Evolutionary conservation across 2,113 vertebrate species (phyloP).

Genomic region (Tachysurus fulvidraco): DNA sequence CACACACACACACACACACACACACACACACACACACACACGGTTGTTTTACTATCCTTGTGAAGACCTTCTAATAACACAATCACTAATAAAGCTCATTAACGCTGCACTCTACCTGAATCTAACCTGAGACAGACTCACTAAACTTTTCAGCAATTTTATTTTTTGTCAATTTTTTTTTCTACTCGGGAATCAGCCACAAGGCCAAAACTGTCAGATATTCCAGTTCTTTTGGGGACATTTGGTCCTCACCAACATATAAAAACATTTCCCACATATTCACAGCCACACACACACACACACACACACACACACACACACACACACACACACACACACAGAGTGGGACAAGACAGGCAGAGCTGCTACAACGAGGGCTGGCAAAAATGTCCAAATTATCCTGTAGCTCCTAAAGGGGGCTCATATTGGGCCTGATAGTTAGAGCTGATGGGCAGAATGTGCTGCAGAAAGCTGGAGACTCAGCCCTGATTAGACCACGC

Average conservation of each 20-base stretch:
- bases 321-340: constrained; percentile 20
- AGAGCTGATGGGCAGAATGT: constrained; percentile 38
- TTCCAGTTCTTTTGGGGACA: background rate
- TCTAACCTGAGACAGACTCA: background rate
- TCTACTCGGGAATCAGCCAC: background rate
- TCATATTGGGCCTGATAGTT: constrained; percentile 30
- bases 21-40: constrained; percentile 26
- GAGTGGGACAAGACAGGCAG: constrained; percentile 12
- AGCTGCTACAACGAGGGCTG: constrained; percentile 4
- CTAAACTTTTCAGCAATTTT: background rate
- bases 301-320: background rate
- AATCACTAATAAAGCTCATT: background rate
- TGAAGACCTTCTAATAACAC: background rate
- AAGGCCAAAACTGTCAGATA: background rate
- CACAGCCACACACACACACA: background rate
- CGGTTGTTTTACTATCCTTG: background rate
- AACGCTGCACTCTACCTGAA: background rate
- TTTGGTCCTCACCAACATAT: background rate
- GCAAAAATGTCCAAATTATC: constrained; percentile 48
- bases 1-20: constrained; percentile 22
- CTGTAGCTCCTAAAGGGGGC: constrained; percentile 21
- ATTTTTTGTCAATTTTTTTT: background rate
- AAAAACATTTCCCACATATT: background rate
- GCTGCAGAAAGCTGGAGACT: constrained; percentile 23
- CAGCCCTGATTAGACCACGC: background rate